These are phyloP conservation scores for Lamprotornis superbus DNA, from an alignment of 2,113 vertebrate species.

Conservation along the genomic window DNA sequence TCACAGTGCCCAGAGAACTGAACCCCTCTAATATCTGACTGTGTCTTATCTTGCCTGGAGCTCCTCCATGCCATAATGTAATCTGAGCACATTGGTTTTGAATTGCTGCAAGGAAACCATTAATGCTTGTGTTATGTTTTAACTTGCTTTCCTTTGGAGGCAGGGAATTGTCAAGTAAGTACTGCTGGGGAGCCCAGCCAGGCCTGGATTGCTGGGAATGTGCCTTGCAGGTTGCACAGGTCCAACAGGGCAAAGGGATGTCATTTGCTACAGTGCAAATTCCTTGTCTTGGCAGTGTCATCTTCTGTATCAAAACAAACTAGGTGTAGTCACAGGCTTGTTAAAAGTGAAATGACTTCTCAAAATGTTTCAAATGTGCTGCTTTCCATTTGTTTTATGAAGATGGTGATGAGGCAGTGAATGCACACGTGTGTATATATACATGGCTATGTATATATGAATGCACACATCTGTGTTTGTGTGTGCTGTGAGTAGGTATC, in stretches of 20 bases:
- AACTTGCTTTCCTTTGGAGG: slow-evolving; percentile 97
- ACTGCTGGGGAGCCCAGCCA: slow-evolving; percentile 51
- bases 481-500: slow-evolving; percentile 20
- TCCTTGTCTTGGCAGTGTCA: slow-evolving; percentile 22
- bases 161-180: slow-evolving; percentile 98
- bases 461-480: slow-evolving; percentile 42
- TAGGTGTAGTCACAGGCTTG: slow-evolving; percentile 30
- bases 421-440: slow-evolving; percentile 56
- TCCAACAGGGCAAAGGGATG: not conserved
- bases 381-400: slow-evolving; percentile 49
- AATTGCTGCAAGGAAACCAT: slow-evolving; percentile 75
- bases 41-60: slow-evolving; percentile 5
- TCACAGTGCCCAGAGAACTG: slow-evolving; percentile 24
- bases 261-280: not conserved
- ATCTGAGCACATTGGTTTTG: slow-evolving; percentile 18
- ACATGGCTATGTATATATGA: slow-evolving; percentile 70
- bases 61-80: not conserved
- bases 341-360: not conserved
- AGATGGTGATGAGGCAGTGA: slow-evolving; percentile 21
- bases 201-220: slow-evolving; percentile 27
- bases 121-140: slow-evolving; percentile 93
- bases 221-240: not conserved
- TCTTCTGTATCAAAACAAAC: slow-evolving; percentile 8
- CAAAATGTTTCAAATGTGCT: not conserved
- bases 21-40: slow-evolving; percentile 3